These are phyloP conservation scores for Sebastes vulpes DNA, from an alignment of 2,797 vertebrate species.

Conservation along the genomic window DNA sequence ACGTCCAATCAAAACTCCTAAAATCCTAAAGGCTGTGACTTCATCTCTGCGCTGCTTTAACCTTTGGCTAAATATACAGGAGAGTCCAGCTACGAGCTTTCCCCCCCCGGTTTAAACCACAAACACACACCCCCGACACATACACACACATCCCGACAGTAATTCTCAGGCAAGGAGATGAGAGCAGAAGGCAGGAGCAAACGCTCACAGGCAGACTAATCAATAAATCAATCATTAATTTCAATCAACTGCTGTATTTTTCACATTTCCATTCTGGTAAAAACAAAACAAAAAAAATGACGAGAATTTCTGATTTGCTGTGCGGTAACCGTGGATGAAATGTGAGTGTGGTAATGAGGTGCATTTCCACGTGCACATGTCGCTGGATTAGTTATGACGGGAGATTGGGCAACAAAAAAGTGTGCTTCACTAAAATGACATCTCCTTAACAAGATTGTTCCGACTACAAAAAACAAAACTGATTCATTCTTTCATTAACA, in stretches of 20 bases:
- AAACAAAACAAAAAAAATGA: slow-evolving; percentile 41
- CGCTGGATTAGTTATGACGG: slow-evolving; percentile 61
- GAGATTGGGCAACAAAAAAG: slow-evolving; percentile 52
- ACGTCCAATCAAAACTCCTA: slow-evolving; percentile 41
- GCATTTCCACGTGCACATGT: slow-evolving; percentile 29
- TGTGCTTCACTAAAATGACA: slow-evolving; percentile 66
- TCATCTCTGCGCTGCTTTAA: slow-evolving; percentile 67
- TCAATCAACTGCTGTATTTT: slow-evolving; percentile 74
- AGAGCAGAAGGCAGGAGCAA: slow-evolving; percentile 79
- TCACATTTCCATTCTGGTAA: slow-evolving; percentile 74
- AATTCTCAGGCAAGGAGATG: slow-evolving; percentile 72
- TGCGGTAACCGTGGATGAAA: slow-evolving; percentile 52
- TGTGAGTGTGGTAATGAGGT: slow-evolving; percentile 3
- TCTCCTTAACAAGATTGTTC: slow-evolving; percentile 72
- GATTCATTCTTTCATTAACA: slow-evolving; percentile 71
- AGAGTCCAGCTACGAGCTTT: slow-evolving; percentile 47
- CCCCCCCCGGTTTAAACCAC: slow-evolving; percentile 29
- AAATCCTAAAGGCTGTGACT: slow-evolving; percentile 46
- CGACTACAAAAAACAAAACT: slow-evolving; percentile 76
- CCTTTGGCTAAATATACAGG: slow-evolving; percentile 82
- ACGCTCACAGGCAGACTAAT: slow-evolving; percentile 81
- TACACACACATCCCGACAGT: slow-evolving; percentile 29
- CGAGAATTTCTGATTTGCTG: slow-evolving; percentile 47
- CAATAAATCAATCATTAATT: slow-evolving; percentile 67
- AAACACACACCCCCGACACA: slow-evolving; percentile 32